Base-by-base conservation (phyloP, 2,888 invertebrate species). In the Pollenia angustigena region DNA sequence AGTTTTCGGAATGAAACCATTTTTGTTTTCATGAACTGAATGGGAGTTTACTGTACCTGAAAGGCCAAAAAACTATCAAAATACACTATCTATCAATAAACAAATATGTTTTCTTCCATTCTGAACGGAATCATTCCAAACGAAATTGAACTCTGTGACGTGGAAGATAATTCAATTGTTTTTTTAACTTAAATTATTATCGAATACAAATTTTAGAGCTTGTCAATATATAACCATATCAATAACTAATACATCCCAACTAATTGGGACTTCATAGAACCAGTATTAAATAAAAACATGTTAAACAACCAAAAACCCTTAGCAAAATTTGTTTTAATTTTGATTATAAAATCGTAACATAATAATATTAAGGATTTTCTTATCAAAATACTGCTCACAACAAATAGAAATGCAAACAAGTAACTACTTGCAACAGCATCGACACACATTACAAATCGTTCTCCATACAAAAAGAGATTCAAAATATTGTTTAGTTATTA, bases 311-410 rank as follows among this genome's bases (percentile, higher is more conserved):
- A 23, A 46, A 64, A 81, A 56, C 56, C 64, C 40, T 18, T 54
- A 72, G 72, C 62, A 72, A 64, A 66, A 68, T 68, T 74, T 66
- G 60, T 76, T 76, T 76, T 76, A 82, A 76, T 82, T 76, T 76
- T 82, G 68, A 79, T 84, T 84, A 72, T 78, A 32, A 78, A 66
- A 72, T 66, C 64, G 71, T 66, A 72, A 72, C 82, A 82, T 54
- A 71, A 69, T 76, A 82, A 69, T 76, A 82, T 32, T 42, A 54
- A 62, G 84, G 79, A 72, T 79, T 84, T 79, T 74, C 58, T 78
- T 84, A 84, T 78, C 78, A 84, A 79, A 83, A 76, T 48, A 62
- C 4, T 66, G 23, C 40, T 66, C 10, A 58, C 40, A 64, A 72
- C 40, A 64, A 72, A 48, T 44, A 40, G 58, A 46, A 8, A 46